Conservation (phyloP, 92 coral and sea anemone genomes). For the Porites lobata region DNA sequence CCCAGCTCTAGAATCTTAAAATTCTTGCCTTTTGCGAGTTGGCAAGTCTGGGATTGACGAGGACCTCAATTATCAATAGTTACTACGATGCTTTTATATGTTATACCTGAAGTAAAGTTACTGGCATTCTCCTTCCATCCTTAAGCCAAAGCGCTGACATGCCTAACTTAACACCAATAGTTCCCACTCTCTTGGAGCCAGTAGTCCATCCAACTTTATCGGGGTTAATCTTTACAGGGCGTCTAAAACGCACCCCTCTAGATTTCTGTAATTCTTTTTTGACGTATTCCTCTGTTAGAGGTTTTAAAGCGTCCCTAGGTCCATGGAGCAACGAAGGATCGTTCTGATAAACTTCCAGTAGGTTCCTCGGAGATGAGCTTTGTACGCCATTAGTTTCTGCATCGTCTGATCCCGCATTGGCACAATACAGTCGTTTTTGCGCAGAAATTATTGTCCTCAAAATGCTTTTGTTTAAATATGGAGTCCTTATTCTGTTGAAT, state of each 20-base stretch:
- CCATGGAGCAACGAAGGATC: constrained; percentile 74
- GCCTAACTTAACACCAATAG: constrained; percentile 92
- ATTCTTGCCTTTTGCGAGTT: too few relatives aligned
- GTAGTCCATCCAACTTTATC: constrained; percentile 86
- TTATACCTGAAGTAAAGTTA: constrained; percentile 92
- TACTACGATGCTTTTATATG: neutral
- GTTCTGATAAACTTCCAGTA: constrained; percentile 85
- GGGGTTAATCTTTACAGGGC: constrained; percentile 68
- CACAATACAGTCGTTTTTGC: constrained; percentile 38
- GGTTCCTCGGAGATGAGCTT: constrained; percentile 54
- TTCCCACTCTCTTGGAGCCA: constrained; percentile 90
- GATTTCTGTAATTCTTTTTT: constrained; percentile 76
- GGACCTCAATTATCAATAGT: neutral
- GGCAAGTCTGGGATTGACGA: neutral
- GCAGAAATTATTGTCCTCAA: neutral
- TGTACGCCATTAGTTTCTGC: constrained; percentile 2
- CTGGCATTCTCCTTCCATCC: constrained; percentile 95
- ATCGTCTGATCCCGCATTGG: constrained; percentile 34
- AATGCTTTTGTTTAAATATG: constrained; percentile 14
- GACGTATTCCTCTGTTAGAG: constrained; percentile 71
- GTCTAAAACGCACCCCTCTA: constrained; percentile 42
- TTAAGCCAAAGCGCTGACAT: constrained; percentile 96
- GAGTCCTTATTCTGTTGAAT: neutral
- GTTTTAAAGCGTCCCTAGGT: constrained; percentile 55
- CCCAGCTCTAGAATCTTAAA: too few relatives aligned